Conservation (phyloP, 2,888 invertebrate genomes). For the Stenodera caucasica region DNA sequence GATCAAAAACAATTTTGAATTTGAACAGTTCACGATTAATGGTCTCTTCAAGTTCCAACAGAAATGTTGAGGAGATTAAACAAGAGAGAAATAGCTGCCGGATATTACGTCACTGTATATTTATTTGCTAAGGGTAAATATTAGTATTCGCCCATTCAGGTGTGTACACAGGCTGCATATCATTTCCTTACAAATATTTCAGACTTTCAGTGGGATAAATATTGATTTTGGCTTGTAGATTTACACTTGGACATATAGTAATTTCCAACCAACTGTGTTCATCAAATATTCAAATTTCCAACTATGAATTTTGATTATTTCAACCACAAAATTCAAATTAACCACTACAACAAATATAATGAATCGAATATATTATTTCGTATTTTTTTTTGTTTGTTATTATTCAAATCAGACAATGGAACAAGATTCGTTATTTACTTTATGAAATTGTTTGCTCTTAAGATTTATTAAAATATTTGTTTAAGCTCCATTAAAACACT, state of each 20-base stretch:
- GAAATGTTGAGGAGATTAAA: slow-evolving; percentile 26
- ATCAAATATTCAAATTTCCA: not conserved
- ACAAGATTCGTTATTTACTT: not conserved
- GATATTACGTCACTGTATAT: slow-evolving; percentile 50
- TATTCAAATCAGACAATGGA: no score
- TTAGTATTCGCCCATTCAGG: slow-evolving; percentile 53
- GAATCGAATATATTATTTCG: no score
- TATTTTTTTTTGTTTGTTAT: no score
- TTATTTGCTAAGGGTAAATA: slow-evolving; percentile 51
- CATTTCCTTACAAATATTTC: slow-evolving; percentile 52
- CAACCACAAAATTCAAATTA: not conserved
- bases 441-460: not conserved
- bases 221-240: slow-evolving; percentile 45
- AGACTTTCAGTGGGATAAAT: slow-evolving; percentile 44
- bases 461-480: slow-evolving; percentile 8
- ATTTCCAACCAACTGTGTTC: slow-evolving; percentile 12
- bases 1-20: no score
- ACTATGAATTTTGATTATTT: not conserved
- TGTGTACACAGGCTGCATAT: slow-evolving; percentile 54
- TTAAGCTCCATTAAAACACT: slow-evolving; percentile 4
- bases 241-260: slow-evolving; percentile 31
- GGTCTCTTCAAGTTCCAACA: not conserved
- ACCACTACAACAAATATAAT: no score
- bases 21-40: no score
- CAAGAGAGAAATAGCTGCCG: slow-evolving; percentile 43